Conservation (phyloP, 2,797 vertebrate genomes). For the Eurystomus glaucurus region DNA sequence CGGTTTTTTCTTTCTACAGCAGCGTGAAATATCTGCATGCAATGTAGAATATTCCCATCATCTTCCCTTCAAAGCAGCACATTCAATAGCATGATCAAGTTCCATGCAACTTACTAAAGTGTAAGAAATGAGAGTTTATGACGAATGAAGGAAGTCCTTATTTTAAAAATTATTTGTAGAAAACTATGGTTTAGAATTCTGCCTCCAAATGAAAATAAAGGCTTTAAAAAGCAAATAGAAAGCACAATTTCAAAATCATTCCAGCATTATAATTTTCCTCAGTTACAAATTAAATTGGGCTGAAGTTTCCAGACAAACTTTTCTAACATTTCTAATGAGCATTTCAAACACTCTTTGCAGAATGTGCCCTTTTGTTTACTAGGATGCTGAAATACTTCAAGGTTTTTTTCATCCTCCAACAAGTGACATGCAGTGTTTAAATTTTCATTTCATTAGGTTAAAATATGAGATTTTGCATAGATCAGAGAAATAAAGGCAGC, state of each 20-base stretch:
- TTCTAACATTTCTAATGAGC: background rate
- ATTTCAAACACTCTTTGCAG: background rate
- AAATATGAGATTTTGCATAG: constrained; percentile 12
- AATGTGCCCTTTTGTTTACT: background rate
- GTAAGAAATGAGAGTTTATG: background rate
- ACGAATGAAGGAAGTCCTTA: background rate
- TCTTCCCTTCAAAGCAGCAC: background rate
- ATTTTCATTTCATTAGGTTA: constrained; percentile 54
- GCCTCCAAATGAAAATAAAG: background rate
- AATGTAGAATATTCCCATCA: background rate
- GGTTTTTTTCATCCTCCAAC: background rate
- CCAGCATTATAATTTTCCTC: background rate
- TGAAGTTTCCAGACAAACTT: constrained; percentile 11
- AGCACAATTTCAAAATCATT: background rate
- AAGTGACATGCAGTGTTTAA: background rate
- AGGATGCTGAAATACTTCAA: background rate
- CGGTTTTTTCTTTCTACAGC: background rate
- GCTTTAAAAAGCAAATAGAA: constrained; percentile 15
- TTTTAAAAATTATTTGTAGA: background rate
- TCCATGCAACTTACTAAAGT: background rate
- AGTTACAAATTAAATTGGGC: background rate
- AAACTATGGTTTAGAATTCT: background rate
- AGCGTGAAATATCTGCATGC: background rate
- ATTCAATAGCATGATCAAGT: background rate
- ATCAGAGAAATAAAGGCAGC: constrained; percentile 21